phyloP scores from a whole-genome alignment of 2,113 vertebrate genomes.

The Madoqua kirkii region DNA sequence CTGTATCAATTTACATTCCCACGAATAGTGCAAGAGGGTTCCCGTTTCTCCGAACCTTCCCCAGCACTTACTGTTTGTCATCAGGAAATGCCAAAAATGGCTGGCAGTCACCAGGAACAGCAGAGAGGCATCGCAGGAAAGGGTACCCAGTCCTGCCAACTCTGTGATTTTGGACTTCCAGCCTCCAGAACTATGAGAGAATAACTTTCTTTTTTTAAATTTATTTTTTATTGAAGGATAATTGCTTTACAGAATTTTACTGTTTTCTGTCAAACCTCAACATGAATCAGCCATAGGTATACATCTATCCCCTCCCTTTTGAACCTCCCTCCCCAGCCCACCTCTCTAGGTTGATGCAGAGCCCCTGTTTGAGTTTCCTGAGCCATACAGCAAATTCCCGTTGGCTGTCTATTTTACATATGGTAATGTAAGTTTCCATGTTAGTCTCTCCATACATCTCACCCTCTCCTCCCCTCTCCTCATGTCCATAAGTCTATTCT shows the following conservation, averaged over 20 bases:
- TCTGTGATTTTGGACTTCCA: neutral
- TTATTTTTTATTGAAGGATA: neutral
- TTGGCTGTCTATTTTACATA: neutral
- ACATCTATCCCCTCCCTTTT: neutral
- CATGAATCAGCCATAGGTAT: neutral
- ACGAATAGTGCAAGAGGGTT: neutral
- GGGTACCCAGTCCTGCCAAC: neutral
- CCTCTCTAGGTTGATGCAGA: neutral
- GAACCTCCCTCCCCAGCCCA: neutral
- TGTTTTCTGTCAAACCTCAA: neutral
- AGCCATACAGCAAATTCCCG: neutral
- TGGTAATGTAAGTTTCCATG: neutral
- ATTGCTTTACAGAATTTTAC: neutral
- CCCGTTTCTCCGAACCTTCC: neutral
- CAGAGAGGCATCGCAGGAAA: accelerated
- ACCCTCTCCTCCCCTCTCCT: neutral
- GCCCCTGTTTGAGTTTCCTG: neutral
- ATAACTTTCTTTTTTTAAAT: neutral
- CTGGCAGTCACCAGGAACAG: neutral
- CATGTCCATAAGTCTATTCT: neutral
- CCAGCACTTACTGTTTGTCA: neutral
- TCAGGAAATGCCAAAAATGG: accelerated
- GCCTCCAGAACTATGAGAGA: neutral
- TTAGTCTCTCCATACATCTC: neutral
- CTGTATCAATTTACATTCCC: neutral